A percentile compares a stretch with the other conserved stretches of the same genome.
These are phyloP conservation scores for Drosophila subobscura DNA, from an alignment of 1,140 invertebrate species.

Conservation along the genomic window DNA sequence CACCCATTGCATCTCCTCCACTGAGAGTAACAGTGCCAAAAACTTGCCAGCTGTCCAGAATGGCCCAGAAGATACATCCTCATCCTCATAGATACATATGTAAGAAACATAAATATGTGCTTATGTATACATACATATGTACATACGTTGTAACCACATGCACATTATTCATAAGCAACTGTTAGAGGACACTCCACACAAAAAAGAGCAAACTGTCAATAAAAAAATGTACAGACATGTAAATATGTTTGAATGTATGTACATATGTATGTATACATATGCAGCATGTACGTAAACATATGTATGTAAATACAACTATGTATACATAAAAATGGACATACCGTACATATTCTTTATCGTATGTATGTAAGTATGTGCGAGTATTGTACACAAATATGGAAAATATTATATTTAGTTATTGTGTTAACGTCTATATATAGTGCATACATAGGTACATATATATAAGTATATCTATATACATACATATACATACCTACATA, in stretches of 20 bases:
- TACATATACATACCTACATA: not conserved
- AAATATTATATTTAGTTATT: constrained; percentile 60
- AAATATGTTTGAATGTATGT: constrained; percentile 24
- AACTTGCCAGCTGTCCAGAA: constrained; percentile 7
- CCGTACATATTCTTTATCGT: constrained; percentile 17
- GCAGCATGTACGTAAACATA: constrained; percentile 8
- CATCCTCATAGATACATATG: constrained; percentile 3
- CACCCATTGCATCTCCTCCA: constrained; percentile 16
- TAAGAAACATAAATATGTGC: not conserved
- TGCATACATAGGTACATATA: not conserved
- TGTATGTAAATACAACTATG: constrained; percentile 8
- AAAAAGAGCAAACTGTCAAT: not conserved
- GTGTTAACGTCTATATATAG: constrained; percentile 54
- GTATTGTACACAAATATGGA: constrained; percentile 29
- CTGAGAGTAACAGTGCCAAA: constrained; percentile 35
- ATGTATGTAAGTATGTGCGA: constrained; percentile 7
- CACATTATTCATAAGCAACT: no score
- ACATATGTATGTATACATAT: constrained; percentile 14
- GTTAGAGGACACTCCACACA: no score
- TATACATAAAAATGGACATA: constrained; percentile 8
- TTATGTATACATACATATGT: no score
- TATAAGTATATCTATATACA: no score
- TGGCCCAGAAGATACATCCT: constrained; percentile 14
- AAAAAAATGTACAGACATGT: not conserved
- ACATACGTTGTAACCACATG: no score